Base-by-base conservation (phyloP, 2,888 invertebrate genomes). In the Psylliodes chrysocephalus region DNA sequence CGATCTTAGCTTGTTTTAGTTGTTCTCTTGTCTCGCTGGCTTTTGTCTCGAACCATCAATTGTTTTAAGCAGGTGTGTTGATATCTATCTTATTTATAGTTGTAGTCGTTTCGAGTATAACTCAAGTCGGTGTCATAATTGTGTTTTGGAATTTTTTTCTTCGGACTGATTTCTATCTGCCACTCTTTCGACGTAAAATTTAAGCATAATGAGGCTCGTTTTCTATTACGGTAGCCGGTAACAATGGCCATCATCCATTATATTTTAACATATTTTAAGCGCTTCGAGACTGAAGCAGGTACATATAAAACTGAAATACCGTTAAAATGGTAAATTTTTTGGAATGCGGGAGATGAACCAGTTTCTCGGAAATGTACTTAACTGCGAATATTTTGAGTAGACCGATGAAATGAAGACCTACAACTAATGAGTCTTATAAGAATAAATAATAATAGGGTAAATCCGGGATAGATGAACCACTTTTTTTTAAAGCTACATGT, bases 11-110 rank as follows among this genome's bases (percentile, higher is more conserved):
- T 72, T 74, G 73, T 76, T 75, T 72, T 71, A 71, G 68, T 67
- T 66, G 70, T 72, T 64, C 52, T 61, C 71, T 68, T 69, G 74
- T 73, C 70, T 66, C 69, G 72, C 56, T 72, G 70, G 61, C 69
- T 72, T 72, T 72, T 72, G 67, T 66, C 51, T 40, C 51, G 52
- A 54, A 77, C 72, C 78, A 78, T 79, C 80, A 79, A 79, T 80
- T 78, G 78, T 78, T 77, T 79, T 76, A 77, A 77, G 78, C 79
- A 78, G 78, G 79, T 79, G 79, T 79, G 76, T 78, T 76, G 80
- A 81, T 81, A 75, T 74, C 66, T 77, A 81, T 81, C 80, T 78
- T 79, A 80, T 80, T 81, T 80, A 80, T 80, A 73, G 76, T 71
- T 71, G 70, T 71, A 66, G 67, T 70, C 54, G 67, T 67, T 63